Evolutionary conservation across 1,140 invertebrate genomes (phyloP).

Genomic region (Drosophila subobscura): DNA sequence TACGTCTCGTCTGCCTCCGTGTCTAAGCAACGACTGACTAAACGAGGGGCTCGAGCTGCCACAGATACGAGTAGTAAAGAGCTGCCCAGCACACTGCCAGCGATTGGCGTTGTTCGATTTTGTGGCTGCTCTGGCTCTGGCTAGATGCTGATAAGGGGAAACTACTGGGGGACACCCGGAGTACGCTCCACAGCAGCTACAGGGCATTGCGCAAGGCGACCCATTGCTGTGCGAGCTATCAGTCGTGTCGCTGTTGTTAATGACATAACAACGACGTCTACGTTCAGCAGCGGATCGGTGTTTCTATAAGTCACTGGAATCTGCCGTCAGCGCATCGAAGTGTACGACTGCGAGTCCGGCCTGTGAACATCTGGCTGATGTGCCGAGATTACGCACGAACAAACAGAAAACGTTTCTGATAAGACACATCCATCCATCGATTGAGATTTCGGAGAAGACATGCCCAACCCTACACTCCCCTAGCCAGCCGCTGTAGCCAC

Average conservation of each 20-base stretch:
- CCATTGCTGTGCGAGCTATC: conserved; percentile 10
- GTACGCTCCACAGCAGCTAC: too few relatives aligned
- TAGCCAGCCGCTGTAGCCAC: neutral
- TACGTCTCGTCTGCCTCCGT: conserved; percentile 16
- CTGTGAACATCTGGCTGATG: conserved; percentile 25
- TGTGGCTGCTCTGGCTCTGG: too few relatives aligned
- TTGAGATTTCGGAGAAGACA: conserved; percentile 12
- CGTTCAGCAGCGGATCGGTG: neutral
- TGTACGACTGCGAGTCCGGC: conserved; percentile 4
- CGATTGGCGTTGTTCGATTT: neutral
- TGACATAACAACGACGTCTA: conserved; percentile 29
- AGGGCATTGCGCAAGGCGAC: conserved; percentile 21
- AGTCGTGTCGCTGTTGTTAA: conserved; percentile 11
- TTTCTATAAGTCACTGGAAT: conserved; percentile 19
- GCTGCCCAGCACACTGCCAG: conserved; percentile 19
- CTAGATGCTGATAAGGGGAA: conserved; percentile 4
- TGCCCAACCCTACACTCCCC: neutral
- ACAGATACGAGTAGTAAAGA: conserved; percentile 22
- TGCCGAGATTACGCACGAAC: neutral
- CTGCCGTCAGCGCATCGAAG: neutral
- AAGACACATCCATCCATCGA: conserved; percentile 20
- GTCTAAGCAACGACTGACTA: conserved; percentile 34
- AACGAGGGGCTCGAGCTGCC: conserved; percentile 31
- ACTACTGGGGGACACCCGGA: neutral
- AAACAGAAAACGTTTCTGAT: conserved; percentile 4